These are phyloP conservation scores for Vireo altiloquus DNA, from an alignment of 2,113 vertebrate species.

Conservation along the genomic window DNA sequence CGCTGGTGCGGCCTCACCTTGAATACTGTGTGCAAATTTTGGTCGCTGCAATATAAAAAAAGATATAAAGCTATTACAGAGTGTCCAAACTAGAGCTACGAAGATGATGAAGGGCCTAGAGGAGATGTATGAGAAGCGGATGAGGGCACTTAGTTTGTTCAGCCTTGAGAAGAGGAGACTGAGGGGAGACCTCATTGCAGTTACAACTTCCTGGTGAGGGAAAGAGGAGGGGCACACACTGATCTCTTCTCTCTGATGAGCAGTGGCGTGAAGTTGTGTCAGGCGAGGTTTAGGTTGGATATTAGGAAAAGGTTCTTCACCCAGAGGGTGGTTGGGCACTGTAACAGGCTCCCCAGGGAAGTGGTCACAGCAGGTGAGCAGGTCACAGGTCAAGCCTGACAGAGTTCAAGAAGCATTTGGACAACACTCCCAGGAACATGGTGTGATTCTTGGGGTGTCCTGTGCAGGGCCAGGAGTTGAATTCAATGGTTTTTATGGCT, in stretches of 20 bases:
- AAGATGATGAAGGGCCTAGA: neutral
- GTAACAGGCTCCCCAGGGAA: neutral
- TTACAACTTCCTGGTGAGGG: neutral
- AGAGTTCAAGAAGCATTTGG: neutral
- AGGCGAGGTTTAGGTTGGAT: neutral
- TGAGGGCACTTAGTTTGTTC: neutral
- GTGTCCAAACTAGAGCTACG: neutral
- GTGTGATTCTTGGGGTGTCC: neutral
- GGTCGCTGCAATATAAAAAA: neutral
- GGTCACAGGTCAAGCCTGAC: neutral
- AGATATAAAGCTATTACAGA: neutral
- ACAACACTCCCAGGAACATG: neutral
- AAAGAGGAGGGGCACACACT: neutral
- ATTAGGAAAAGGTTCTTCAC: neutral
- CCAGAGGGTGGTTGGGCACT: neutral
- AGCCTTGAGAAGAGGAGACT: neutral
- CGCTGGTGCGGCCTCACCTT: neutral
- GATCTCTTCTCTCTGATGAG: neutral
- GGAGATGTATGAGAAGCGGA: rapidly evolving
- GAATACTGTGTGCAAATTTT: neutral
- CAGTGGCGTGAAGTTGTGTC: neutral
- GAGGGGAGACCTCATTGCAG: neutral
- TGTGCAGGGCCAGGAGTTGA: neutral
- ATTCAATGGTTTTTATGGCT: neutral
- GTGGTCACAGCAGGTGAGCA: neutral